Base-by-base conservation (phyloP, 2,113 vertebrate genomes). In the Tragelaphus imberbis region DNA sequence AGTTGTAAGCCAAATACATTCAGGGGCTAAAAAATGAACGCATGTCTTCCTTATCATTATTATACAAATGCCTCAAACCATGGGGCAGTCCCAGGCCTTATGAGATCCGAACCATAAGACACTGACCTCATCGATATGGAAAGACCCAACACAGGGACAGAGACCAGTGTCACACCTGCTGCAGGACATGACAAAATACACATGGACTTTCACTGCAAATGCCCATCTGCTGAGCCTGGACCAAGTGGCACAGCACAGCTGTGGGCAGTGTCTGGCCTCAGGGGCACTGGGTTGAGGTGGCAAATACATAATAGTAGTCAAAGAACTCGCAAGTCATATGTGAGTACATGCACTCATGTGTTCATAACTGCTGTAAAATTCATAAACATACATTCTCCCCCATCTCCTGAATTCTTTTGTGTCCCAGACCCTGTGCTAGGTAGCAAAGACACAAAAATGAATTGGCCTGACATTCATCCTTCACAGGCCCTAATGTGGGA, bases 111-210 rank as follows among this genome's bases (percentile, higher is more conserved):
- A 44, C n/a, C 84, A 90, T 25, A 77, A 97, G 53, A 30, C 63
- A n/a, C 14, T 88, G 87, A 84, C 58, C 84, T 97, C 56, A 47
- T n/a, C 59, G 84, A n/a, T 44, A 75, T 87, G 12, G 53, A 58
- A 58, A 88, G 93, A 77, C 7, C 16, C 61, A 44, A 40, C 23
- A 85, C 59, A 84, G 63, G 79, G 56, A 27, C 44, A 79, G 88
- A 71, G 77, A 40, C 80, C 4, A 10, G 7, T 65, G 58, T 94
- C 84, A 49, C 14, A 13, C 36, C 14, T 17, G 6, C 85, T 68
- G 17, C 56, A 55, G 36, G 51, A 36, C 25, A 8, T 77, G 79
- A 94, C 89, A 96, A 96, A 89, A 85, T 21, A 15, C 14, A 68
- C 1, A 0, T 30, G 27, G 21, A 65, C 28, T 71, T 55, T 84